Evolutionary conservation across 1,140 invertebrate species (phyloP), one percentile per base, ranked within the genome.

Genomic region (Orius insidiosus): DNA sequence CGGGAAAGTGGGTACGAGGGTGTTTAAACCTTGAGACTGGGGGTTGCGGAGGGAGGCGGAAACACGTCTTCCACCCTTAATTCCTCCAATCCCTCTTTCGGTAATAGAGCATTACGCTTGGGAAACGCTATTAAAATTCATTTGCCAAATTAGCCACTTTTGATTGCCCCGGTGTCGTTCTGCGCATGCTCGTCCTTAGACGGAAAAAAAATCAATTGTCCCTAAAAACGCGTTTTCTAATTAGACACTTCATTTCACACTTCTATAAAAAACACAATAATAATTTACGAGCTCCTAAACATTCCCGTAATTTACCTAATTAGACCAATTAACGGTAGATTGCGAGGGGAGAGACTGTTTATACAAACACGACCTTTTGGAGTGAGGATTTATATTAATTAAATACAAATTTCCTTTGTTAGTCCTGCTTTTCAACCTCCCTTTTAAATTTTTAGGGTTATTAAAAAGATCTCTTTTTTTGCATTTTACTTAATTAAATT

Each of bases 361-460:
- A 24, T 38, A 24, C 46, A 30, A 47, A 47, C 24, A 24, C 24
- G 24, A 24, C 24, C 24, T 24, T 24, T n/a, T 24, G 7, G 24
- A 24, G 24, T 39, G 35, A 39, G 40, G 46, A 47, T 45, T 45
- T 45, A 45, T 47, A 47, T 47, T 47, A 47, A 47, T 47, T 47
- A 47, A 47, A 47, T 16, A 38, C 40, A 38, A 14, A 39, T 11
- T 16, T 39, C 37, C 13, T 14, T 39, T 39, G 14, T 39, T 39
- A 39, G 14, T 39, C 37, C 13, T 39, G 13, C 18, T 39, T 36
- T 39, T 39, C 35, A 39, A 16, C 37, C 35, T 18, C 37, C 37
- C 14, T 2, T 39, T 18, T 7, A 39, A 2, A 39, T 39, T 39
- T 18, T 16, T 9, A 14, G 18, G 37, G 9, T 39, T 39, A 39